Base-by-base conservation (phyloP, 2,797 vertebrate species). In the Phrynocephalus vlangalii region DNA sequence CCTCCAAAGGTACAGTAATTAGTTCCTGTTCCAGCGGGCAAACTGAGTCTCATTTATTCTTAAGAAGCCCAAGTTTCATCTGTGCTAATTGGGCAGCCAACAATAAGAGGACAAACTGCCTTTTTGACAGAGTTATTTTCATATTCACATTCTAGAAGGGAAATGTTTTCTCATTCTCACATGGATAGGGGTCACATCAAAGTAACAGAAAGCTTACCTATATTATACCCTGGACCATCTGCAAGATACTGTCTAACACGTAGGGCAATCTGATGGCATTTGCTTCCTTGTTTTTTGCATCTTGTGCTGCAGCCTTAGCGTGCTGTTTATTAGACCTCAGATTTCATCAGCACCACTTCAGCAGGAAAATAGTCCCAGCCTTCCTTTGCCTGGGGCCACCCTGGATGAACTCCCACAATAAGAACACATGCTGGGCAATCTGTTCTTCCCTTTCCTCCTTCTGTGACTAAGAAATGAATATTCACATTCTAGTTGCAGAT, bases 401-500 rank as follows among this genome's bases (percentile, higher is more conserved):
- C 26, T 81, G 60, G 63, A 86, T 26, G 20, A 86, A 77, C 73
- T 86, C 50, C 63, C 30, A 52, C 81, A 83, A 44, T 60, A 48
- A 56, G 60, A 84, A 68, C 83, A 82, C 83, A 85, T 80, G 83
- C 44, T 44, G 0, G 3, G 88, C 63, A 84, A 75, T n/a, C 85
- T 72, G 72, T 22, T 87, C 13, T 48, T 71, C 5, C 66, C 38
- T 24, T 87, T 78, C 79, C 24, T 82, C 72, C 72, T 82, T 72
- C 52, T 86, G 26, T 1, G 24, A 8, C 67, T 67, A 77, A 86
- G 86, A 56, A 2, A 70, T 89, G 60, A 91, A 44, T 0, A 0
- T 18, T 50, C 80, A 83, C 71, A 0, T 16, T 86, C 63, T 67
- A 11, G 50, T 60, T 26, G 33, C 73, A 30, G 16, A 30, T 11